phyloP scores from a whole-genome alignment of 2,113 vertebrate genomes.

The Platysternon megacephalum region DNA sequence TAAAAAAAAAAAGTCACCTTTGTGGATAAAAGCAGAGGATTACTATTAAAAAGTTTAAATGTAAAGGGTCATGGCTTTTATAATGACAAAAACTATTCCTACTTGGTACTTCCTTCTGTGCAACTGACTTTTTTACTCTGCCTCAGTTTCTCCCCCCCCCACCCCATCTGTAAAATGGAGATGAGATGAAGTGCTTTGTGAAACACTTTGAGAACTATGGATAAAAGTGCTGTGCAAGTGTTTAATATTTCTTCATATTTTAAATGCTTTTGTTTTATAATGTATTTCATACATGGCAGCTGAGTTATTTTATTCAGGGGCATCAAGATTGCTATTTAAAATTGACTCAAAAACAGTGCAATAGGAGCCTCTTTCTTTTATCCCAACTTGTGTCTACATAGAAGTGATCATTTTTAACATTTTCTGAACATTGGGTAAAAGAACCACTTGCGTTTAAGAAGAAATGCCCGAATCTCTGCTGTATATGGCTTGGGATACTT shows the following conservation, averaged over 20 bases:
- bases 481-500: accelerated
- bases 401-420: neutral
- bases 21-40: neutral
- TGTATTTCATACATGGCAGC: neutral
- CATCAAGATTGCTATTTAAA: neutral
- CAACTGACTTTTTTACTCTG: neutral
- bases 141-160: neutral
- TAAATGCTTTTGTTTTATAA: neutral
- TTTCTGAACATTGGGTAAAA: neutral
- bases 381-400: neutral
- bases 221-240: neutral
- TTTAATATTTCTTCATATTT: neutral
- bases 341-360: neutral
- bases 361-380: neutral
- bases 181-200: neutral
- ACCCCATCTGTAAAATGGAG: neutral
- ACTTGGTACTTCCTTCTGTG: neutral
- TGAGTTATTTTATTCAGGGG: neutral
- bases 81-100: neutral
- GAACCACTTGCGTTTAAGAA: neutral
- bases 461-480: neutral
- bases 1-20: neutral
- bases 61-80: neutral
- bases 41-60: neutral
- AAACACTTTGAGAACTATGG: neutral